These are phyloP conservation scores for sheep (Ovis aries) DNA, from an alignment of 2,113 vertebrate species.

Conservation along the genomic window ARS-UI_Ramb_v3.0 NC_056070.1:62595001-62595500, in stretches of 20 bases:
- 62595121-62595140: not conserved
- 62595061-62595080: too few species aligned
- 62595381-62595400: not conserved
- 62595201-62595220: not conserved
- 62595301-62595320: not conserved
- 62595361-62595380: not conserved
- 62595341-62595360: not conserved
- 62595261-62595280: not conserved
- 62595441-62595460: not conserved
- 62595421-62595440: not conserved
- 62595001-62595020: constrained; percentile 86
- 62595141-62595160: not conserved
- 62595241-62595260: not conserved
- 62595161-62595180: not conserved
- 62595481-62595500: not conserved
- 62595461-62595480: not conserved
- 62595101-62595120: not conserved
- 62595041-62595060: constrained; percentile 75
- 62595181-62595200: not conserved
- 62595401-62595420: not conserved
- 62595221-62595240: not conserved
- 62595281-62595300: not conserved
- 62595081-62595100: not conserved
- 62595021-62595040: constrained; percentile 93
- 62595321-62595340: not conserved